Percentiles rank a stretch among this genome's conserved stretches.
Conservation (phyloP, 2,888 invertebrate genomes). For the Carterocephalus palaemon region DNA sequence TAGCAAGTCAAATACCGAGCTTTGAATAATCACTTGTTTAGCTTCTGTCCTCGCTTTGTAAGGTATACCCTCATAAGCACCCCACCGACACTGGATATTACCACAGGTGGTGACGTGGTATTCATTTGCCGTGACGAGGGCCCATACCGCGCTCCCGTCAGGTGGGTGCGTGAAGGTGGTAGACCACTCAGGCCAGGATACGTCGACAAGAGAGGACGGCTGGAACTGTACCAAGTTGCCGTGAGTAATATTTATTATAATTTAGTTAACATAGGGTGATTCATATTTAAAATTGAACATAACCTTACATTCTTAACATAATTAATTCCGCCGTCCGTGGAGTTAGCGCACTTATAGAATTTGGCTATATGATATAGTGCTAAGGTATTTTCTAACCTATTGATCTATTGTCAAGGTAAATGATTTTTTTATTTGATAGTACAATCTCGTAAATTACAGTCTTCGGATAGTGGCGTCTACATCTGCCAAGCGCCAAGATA, state of each 20-base stretch:
- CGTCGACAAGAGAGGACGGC: conserved; percentile 85
- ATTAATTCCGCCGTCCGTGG: too few species aligned
- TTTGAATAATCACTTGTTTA: not conserved
- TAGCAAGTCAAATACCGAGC: too few species aligned
- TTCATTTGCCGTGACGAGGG: conserved; percentile 96
- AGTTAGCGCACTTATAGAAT: too few species aligned
- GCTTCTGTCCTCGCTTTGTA: not conserved
- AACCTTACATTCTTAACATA: too few species aligned
- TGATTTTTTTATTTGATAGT: too few species aligned
- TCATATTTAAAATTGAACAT: too few species aligned
- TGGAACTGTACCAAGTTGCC: conserved; percentile 91
- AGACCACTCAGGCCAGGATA: conserved; percentile 87
- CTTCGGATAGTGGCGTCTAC: conserved; percentile 88
- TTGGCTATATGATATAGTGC: too few species aligned
- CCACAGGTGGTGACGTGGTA: conserved; percentile 91
- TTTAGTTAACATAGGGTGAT: too few species aligned
- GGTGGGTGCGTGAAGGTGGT: conserved; percentile 86
- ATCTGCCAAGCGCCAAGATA: conserved; percentile 88
- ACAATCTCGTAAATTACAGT: conserved; percentile 64
- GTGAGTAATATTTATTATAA: conserved; percentile 51
- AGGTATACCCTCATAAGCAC: too few species aligned
- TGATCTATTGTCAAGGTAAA: too few species aligned
- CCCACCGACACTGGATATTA: not conserved
- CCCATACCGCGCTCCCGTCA: conserved; percentile 84
- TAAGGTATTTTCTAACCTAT: too few species aligned